A percentile compares a stretch with the other conserved stretches of the same genome.
Conservation (phyloP, 2,888 invertebrate species). For the Tenthredo distinguenda region DNA sequence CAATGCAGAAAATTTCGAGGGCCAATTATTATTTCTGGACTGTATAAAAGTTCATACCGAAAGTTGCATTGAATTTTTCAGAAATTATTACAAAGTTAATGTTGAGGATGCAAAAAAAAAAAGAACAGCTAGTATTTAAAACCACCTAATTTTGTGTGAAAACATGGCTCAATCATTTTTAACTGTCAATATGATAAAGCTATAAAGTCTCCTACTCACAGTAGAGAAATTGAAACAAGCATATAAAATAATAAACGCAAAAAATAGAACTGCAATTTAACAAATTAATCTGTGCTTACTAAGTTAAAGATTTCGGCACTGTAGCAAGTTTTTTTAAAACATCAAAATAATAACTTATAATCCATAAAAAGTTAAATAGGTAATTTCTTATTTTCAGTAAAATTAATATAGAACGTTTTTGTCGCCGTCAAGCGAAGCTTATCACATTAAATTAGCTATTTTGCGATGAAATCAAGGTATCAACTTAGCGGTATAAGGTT, state of each 20-base stretch:
- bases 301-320: constrained; percentile 21
- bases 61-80: not conserved
- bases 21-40: not conserved
- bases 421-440: not conserved
- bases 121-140: not conserved
- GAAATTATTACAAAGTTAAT: not conserved
- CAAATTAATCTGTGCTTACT: constrained; percentile 14
- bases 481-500: not conserved
- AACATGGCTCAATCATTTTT: not conserved
- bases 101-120: not conserved
- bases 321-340: constrained; percentile 2
- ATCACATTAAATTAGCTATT: constrained; percentile 39
- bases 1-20: not conserved
- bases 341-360: not conserved
- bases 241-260: constrained; percentile 16
- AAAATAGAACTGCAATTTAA: not conserved
- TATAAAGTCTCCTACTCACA: not conserved
- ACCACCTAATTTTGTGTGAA: not conserved
- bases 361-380: constrained; percentile 25
- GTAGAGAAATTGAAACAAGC: constrained; percentile 7
- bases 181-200: not conserved
- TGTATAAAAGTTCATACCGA: not conserved
- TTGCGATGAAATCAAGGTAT: constrained; percentile 20
- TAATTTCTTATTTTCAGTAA: constrained; percentile 19
- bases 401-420: constrained; percentile 28